Evolutionary conservation across 2,797 vertebrate genomes (phyloP).

Genomic region (Ciconia nigra): DNA sequence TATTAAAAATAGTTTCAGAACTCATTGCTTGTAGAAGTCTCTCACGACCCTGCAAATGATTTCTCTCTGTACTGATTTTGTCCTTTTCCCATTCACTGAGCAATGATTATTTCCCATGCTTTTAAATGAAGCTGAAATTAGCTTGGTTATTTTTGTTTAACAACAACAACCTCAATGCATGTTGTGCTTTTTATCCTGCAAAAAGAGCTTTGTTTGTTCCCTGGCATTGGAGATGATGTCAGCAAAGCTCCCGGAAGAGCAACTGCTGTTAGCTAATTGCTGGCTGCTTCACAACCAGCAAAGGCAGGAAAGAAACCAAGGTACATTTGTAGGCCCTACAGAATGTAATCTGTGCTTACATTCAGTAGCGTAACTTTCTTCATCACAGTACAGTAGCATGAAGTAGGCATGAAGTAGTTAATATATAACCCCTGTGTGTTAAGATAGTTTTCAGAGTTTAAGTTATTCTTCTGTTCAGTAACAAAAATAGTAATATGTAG

Average conservation of each 20-base stretch:
- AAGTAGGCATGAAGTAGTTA: neutral
- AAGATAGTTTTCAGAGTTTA: neutral
- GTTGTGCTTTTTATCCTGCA: slow-evolving; percentile 57
- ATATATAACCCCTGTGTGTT: neutral
- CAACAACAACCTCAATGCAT: slow-evolving; percentile 62
- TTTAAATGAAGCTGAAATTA: slow-evolving; percentile 71
- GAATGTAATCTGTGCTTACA: neutral
- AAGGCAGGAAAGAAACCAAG: slow-evolving; percentile 7
- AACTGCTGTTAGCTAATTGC: slow-evolving; percentile 60
- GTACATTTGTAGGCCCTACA: neutral
- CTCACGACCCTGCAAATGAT: slow-evolving; percentile 38
- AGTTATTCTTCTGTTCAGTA: neutral
- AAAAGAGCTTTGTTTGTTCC: slow-evolving; percentile 67
- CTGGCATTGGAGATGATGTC: slow-evolving; percentile 64
- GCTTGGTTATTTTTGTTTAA: slow-evolving; percentile 75
- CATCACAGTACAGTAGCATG: neutral
- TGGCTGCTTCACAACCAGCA: slow-evolving; percentile 43
- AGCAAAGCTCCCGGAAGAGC: slow-evolving; percentile 67
- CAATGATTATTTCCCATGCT: slow-evolving; percentile 65
- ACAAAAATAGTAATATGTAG: neutral
- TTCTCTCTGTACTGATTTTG: slow-evolving; percentile 57
- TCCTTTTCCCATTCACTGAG: slow-evolving; percentile 65
- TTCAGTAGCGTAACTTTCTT: neutral
- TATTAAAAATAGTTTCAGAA: slow-evolving; percentile 55
- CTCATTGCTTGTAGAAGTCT: slow-evolving; percentile 25